Conservation (phyloP, 2,888 invertebrate genomes). For the Odontocerum albicorne region DNA sequence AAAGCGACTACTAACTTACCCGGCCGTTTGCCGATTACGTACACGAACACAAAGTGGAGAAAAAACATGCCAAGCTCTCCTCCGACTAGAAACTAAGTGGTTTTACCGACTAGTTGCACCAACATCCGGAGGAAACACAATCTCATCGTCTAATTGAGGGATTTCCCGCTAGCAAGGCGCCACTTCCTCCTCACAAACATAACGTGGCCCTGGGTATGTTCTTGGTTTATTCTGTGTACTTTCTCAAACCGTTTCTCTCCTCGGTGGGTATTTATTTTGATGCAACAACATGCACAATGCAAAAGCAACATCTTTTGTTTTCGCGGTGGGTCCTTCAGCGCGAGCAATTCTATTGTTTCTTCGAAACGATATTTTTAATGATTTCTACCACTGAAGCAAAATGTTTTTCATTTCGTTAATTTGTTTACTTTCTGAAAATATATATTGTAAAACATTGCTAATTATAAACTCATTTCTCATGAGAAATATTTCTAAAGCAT, state of each 20-base stretch:
- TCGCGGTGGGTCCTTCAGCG: conserved; percentile 16
- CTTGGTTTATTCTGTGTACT: too few relatives aligned
- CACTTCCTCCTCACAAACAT: conserved; percentile 27
- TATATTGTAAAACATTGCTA: too few relatives aligned
- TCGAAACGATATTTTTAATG: neutral
- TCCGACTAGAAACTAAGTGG: conserved; percentile 33
- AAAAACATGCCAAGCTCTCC: conserved; percentile 11
- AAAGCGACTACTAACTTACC: conserved; percentile 19
- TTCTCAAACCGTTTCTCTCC: neutral
- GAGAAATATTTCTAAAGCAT: too few relatives aligned
- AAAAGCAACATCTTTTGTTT: conserved; percentile 24
- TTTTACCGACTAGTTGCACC: conserved; percentile 34
- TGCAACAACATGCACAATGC: conserved; percentile 21
- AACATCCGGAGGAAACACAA: conserved; percentile 37
- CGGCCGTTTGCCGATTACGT: conserved; percentile 5
- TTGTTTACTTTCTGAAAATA: too few relatives aligned
- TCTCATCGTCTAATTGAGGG: conserved; percentile 37
- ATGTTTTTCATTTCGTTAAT: too few relatives aligned
- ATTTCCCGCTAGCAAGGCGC: conserved; percentile 34
- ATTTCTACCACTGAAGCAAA: too few relatives aligned
- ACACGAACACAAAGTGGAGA: neutral
- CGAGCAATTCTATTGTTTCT: conserved; percentile 5
- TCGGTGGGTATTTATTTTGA: conserved; percentile 25
- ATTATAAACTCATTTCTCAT: too few relatives aligned
- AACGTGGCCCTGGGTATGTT: too few relatives aligned